phyloP scores from a whole-genome alignment of 1,140 invertebrate species.

The Macrostomum lignano region DNA sequence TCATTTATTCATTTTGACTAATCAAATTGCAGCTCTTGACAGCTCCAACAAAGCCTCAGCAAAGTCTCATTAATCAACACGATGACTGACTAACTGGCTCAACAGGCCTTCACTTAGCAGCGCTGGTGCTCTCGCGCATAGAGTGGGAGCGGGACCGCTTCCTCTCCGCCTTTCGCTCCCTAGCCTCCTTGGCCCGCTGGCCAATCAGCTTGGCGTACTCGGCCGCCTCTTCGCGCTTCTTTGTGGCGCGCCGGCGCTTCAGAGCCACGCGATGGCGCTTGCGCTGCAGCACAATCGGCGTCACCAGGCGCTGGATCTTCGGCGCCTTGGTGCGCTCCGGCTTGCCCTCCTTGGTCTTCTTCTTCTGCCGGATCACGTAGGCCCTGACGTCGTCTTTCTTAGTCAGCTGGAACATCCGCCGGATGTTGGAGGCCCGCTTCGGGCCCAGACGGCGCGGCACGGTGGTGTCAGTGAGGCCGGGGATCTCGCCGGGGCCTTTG shows the following conservation, averaged over 20 bases:
- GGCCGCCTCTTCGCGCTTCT: constrained; percentile 53
- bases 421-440: constrained; percentile 84
- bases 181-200: constrained; percentile 82
- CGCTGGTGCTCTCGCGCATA: background rate
- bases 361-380: constrained; percentile 68
- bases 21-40: no score
- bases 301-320: constrained; percentile 94
- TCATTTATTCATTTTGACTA: no score
- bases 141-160: constrained; percentile 28
- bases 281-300: constrained; percentile 63
- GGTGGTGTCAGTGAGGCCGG: constrained; percentile 72
- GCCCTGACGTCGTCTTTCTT: constrained; percentile 92
- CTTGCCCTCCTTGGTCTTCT: constrained; percentile 53
- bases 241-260: constrained; percentile 8
- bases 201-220: constrained; percentile 82
- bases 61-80: no score
- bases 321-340: constrained; percentile 49
- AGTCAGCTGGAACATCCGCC: constrained; percentile 76
- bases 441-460: constrained; percentile 81
- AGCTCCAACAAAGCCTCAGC: no score
- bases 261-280: constrained; percentile 20
- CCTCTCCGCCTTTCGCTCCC: constrained; percentile 47
- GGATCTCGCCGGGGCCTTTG: constrained; percentile 73
- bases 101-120: no score
- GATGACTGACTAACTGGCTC: no score